Evolutionary conservation across 2,888 invertebrate genomes (phyloP), one percentile per base, ranked within the genome.

Genomic region (Stratiomys singularior): DNA sequence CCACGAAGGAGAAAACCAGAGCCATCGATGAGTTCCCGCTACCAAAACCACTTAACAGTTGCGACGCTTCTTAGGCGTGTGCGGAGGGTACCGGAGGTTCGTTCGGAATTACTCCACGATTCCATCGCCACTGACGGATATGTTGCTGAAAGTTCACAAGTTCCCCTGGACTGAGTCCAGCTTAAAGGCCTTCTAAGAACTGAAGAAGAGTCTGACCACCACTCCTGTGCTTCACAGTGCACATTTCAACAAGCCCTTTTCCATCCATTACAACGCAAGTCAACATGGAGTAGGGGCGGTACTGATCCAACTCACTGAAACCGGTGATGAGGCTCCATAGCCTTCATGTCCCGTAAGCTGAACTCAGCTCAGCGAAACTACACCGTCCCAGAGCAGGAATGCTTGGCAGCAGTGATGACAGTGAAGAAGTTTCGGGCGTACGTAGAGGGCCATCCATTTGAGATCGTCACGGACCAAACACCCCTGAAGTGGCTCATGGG

Each of bases 371-470:
- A 72, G 30, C 25, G 56, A 4, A 27, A 81, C 56, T 80, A 80
- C 30, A 76, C 63, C 66, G 76, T n/a, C 0, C 79, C 81, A 0
- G 80, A 80, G 44, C 46, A 77, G 21, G 81, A 81, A 71, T 80
- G 81, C 30, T 27, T 80, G n/a, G 28, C 81, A 7, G 80, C 72
- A 4, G 60, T 80, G n/a, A 9, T 64, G 28, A 76, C 76, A 0
- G 18, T 81, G 0, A 79, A 78, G 37, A 79, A 79, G 23, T 79
- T 80, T 23, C 56, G 81, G 1, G 77, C 79, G 0, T 81, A 81
- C 21, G 66, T 80, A 0, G 79, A 81, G 56, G 66, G 78, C 0
- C 66, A 67, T 9, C 78, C 58, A 3, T 80, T 79, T 18, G 78
- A 58, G 0, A 60, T 80, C 1, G 76, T 81, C n/a, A 72, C 56